These are phyloP conservation scores for Melierax canorus DNA, from an alignment of 2,113 vertebrate genomes.

Conservation along the genomic window DNA sequence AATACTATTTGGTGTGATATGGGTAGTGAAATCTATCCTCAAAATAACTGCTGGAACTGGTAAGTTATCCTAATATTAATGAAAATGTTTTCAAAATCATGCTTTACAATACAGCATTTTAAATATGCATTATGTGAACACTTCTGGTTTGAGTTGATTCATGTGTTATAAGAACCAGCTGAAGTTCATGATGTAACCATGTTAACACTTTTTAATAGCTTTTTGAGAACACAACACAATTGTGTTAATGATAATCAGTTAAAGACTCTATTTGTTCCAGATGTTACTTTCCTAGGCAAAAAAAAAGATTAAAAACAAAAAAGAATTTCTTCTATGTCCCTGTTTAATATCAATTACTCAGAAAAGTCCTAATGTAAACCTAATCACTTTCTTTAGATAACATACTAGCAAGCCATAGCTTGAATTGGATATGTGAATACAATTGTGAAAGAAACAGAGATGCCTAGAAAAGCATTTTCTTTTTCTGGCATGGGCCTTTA, in stretches of 20 bases:
- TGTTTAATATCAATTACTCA: constrained; percentile 41
- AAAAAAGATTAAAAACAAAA: not conserved
- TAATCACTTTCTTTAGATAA: constrained; percentile 43
- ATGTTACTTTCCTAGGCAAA: constrained; percentile 30
- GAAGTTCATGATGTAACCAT: constrained; percentile 67
- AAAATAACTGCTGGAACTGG: not conserved
- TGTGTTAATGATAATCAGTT: constrained; percentile 66
- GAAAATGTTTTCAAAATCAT: not conserved
- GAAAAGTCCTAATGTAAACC: not conserved
- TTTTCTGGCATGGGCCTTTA: not conserved
- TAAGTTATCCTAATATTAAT: not conserved
- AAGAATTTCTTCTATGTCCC: not conserved
- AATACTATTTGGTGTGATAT: not conserved
- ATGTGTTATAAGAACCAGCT: constrained; percentile 66
- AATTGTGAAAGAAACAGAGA: constrained; percentile 16
- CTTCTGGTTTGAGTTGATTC: constrained; percentile 47
- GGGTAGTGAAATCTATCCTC: not conserved
- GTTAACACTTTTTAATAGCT: constrained; percentile 73
- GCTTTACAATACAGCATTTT: constrained; percentile 16
- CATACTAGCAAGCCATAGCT: constrained; percentile 6
- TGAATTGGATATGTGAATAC: not conserved
- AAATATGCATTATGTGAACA: constrained; percentile 44
- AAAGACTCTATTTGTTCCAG: constrained; percentile 68
- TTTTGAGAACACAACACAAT: constrained; percentile 53
- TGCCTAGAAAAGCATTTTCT: constrained; percentile 28